Conservation (phyloP, 2,888 invertebrate genomes). For the Hemistola chrysoprasaria region DNA sequence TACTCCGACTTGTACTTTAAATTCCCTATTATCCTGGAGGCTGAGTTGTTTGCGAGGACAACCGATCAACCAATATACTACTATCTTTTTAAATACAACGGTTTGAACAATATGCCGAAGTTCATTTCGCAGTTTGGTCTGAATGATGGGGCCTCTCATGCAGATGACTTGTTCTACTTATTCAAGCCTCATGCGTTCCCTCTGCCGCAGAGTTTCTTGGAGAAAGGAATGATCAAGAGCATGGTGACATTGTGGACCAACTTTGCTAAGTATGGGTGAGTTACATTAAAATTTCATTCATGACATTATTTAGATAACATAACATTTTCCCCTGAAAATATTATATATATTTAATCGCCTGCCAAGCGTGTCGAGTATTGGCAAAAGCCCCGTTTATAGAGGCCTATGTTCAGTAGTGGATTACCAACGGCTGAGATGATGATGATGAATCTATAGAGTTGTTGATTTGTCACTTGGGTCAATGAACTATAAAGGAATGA, state of each 20-base stretch:
- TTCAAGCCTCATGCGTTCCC: slow-evolving; percentile 68
- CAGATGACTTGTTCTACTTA: slow-evolving; percentile 70
- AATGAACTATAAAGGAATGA: too few relatives aligned
- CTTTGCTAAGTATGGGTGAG: slow-evolving; percentile 71
- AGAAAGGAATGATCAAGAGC: slow-evolving; percentile 54
- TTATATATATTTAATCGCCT: too few relatives aligned
- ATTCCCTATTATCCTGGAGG: slow-evolving; percentile 60
- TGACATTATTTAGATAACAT: too few relatives aligned
- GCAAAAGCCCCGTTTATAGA: too few relatives aligned
- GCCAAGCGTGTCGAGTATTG: too few relatives aligned
- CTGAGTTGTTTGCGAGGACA: slow-evolving; percentile 57
- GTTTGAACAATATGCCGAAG: slow-evolving; percentile 67
- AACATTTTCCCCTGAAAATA: too few relatives aligned
- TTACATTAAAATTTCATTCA: slow-evolving; percentile 6
- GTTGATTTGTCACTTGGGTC: too few relatives aligned
- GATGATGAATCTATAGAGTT: too few relatives aligned
- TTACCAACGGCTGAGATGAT: too few relatives aligned
- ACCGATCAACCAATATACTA: slow-evolving; percentile 64
- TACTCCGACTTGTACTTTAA: slow-evolving; percentile 72
- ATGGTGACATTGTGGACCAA: slow-evolving; percentile 75
- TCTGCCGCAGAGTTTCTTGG: slow-evolving; percentile 55
- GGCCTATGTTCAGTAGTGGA: too few relatives aligned
- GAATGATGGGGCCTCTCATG: slow-evolving; percentile 65
- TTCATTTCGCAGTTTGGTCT: slow-evolving; percentile 53
- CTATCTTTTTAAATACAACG: slow-evolving; percentile 66